These are phyloP conservation scores for Trinectes maculatus DNA, from an alignment of 2,113 vertebrate species.

Conservation along the genomic window DNA sequence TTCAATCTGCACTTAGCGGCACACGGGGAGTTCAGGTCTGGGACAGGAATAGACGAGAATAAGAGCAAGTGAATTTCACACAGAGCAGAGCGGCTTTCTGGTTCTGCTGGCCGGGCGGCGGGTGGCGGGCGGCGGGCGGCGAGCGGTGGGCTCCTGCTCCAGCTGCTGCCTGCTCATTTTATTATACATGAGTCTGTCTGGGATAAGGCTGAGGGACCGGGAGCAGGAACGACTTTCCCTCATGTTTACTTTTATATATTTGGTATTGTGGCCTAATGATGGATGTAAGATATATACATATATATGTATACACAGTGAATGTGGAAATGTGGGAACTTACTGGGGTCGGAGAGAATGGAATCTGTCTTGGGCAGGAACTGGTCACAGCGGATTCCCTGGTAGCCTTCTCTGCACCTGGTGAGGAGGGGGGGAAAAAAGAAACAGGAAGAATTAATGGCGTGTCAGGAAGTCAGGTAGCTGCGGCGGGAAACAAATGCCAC, in stretches of 20 bases:
- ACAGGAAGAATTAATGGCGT: neutral
- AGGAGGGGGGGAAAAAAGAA: slow-evolving; percentile 1
- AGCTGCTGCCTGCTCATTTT: no score
- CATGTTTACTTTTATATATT: no score
- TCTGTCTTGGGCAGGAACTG: slow-evolving; percentile 99
- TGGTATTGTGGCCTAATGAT: neutral
- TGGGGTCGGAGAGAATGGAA: slow-evolving; percentile 97
- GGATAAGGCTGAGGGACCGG: neutral
- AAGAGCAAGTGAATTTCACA: neutral
- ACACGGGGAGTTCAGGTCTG: neutral
- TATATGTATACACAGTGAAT: neutral
- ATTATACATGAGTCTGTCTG: neutral
- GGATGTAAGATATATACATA: no score
- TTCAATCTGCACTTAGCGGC: neutral
- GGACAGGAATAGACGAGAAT: neutral
- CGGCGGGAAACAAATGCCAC: neutral
- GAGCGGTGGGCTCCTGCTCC: no score
- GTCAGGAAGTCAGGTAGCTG: neutral
- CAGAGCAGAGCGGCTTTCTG: slow-evolving; percentile 5
- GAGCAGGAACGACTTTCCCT: no score
- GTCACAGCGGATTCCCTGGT: slow-evolving; percentile 98
- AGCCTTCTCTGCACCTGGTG: slow-evolving; percentile 98
- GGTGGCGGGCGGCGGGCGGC: no score
- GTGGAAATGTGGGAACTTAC: slow-evolving; percentile 84
- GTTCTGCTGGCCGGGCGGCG: slow-evolving; percentile 12